phyloP scores from a whole-genome alignment of 2,797 vertebrate species.

The Clamator glandarius region DNA sequence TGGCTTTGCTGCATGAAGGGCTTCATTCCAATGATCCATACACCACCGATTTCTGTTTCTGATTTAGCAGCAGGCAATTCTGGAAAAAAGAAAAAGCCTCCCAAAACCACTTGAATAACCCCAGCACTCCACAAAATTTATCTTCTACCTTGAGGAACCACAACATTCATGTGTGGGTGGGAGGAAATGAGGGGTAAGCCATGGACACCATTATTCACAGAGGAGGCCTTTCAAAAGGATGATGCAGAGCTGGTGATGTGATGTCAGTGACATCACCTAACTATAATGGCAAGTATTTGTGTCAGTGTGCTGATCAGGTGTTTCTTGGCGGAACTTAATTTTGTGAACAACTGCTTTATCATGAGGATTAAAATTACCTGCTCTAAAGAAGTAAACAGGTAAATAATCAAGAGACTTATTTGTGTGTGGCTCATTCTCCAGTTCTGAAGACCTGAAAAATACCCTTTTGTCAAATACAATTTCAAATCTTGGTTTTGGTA shows the following conservation, averaged over 20 bases:
- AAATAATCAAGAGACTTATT: neutral
- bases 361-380: neutral
- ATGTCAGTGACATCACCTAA: neutral
- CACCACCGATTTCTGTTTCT: neutral
- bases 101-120: neutral
- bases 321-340: neutral
- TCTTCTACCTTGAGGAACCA: neutral
- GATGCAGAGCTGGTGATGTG: neutral
- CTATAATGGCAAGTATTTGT: neutral
- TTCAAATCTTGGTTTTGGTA: neutral
- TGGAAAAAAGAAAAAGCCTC: neutral
- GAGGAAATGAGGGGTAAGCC: neutral
- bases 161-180: neutral
- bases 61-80: neutral
- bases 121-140: neutral
- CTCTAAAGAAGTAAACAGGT: neutral
- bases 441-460: neutral
- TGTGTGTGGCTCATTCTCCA: neutral
- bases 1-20: neutral
- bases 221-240: neutral
- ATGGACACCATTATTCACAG: neutral
- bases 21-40: neutral
- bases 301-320: neutral
- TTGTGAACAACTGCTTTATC: neutral
- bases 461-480: neutral